Evolutionary conservation across 2,888 invertebrate genomes (phyloP).

Genomic region (Eubasilissa splendida): DNA sequence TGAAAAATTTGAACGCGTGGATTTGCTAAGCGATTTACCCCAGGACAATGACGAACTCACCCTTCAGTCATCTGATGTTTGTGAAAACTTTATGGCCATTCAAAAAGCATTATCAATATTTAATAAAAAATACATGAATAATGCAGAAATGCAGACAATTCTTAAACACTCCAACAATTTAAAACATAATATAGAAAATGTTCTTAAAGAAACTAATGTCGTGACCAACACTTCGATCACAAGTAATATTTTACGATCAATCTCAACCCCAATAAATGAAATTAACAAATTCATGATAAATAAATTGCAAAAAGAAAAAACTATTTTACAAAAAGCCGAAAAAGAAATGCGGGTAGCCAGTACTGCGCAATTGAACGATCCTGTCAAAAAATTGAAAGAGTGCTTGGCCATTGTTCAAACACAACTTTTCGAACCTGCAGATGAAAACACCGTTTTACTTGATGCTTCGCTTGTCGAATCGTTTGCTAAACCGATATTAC

Average conservation of each 20-base stretch:
- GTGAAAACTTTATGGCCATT: background rate
- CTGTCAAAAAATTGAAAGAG: slow-evolving; percentile 62
- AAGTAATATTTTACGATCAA: slow-evolving; percentile 39
- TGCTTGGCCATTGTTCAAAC: slow-evolving; percentile 65
- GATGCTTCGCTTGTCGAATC: slow-evolving; percentile 65
- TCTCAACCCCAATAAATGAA: slow-evolving; percentile 46
- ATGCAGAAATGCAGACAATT: slow-evolving; percentile 7
- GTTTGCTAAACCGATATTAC: slow-evolving; percentile 65
- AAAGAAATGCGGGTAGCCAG: background rate
- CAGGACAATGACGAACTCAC: slow-evolving; percentile 29
- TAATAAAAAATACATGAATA: background rate
- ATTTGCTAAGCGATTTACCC: slow-evolving; percentile 20
- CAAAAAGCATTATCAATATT: background rate
- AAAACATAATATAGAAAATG: background rate
- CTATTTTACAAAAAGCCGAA: slow-evolving; percentile 11
- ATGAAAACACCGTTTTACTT: slow-evolving; percentile 63
- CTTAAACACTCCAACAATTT: slow-evolving; percentile 1
- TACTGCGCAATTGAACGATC: slow-evolving; percentile 59
- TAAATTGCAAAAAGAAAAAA: slow-evolving; percentile 17
- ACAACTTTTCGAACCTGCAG: slow-evolving; percentile 63
- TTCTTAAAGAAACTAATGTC: slow-evolving; percentile 19
- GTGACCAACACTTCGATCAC: background rate
- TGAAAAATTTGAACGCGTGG: slow-evolving; percentile 48
- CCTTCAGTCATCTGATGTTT: slow-evolving; percentile 12
- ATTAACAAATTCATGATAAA: slow-evolving; percentile 21